Base-by-base conservation (phyloP, 1,140 invertebrate species). In the Caenorhabditis inopinata region DNA sequence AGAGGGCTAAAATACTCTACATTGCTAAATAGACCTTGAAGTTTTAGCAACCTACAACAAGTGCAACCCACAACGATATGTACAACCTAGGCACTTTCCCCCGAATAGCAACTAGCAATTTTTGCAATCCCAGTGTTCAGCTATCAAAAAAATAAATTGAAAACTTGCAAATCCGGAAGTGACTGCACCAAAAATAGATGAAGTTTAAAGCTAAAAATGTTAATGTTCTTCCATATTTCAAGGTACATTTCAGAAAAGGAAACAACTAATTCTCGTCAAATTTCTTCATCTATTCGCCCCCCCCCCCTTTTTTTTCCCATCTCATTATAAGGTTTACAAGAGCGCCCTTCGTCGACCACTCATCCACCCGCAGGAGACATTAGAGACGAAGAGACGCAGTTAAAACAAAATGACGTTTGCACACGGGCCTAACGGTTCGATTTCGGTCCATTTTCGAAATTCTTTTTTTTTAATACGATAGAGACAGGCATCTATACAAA, bases 351-450 rank as follows among this genome's bases (percentile, higher is more conserved):
- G 74, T 27, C 76, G 76, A 25, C 25, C 25, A 42, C 12, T 46
- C 38, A 46, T 42, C 45, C 14, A 42, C 6, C 53, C 46, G 76
- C 48, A 25, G 29, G 21, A 38, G 21, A 49, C n/a, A 27, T 42
- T 42, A 18, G 25, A 68, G 58, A 68, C 58, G 58, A 68, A 68
- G 58, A 68, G 58, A 42, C 58, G 58, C 32, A 68, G 58, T 38
- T 29, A 68, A 68, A 38, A 0, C 0, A 12, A 4, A 14, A 25
- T 1, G n/a, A 16, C 21, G 25, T 32, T 58, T 29, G 27, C 27
- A 29, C 14, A 32, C 53, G 27, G 27, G 1, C 18, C 2, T 29
- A 9, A 32, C 9, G 12, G 51, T 5, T 32, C 27, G 12, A 32
- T 58, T 58, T 32, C 1, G 53, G n/a, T 16, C 27, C 2, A 35